Evolutionary conservation across 1,140 invertebrate species (phyloP).

Genomic region (Hypsibius dujardini): DNA sequence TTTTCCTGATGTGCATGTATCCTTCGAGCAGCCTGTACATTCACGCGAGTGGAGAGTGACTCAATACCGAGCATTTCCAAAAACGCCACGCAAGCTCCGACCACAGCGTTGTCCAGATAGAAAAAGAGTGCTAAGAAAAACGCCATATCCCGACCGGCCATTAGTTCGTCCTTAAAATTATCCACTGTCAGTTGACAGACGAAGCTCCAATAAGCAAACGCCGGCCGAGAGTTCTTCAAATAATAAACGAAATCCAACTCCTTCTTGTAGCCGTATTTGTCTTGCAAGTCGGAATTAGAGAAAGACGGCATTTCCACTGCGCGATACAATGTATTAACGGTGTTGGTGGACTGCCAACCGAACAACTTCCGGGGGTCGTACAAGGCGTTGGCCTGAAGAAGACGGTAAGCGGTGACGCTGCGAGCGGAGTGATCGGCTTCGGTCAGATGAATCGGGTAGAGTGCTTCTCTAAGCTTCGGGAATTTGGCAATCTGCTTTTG

Average conservation of each 20-base stretch:
- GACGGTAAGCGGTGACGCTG: not conserved
- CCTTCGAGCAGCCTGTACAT: not conserved
- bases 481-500: not conserved
- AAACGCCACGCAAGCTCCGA: not conserved
- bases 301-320: not conserved
- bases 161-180: not conserved
- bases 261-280: slow-evolving; percentile 6
- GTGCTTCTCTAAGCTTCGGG: not conserved
- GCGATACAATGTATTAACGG: not conserved
- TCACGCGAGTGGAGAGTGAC: not conserved
- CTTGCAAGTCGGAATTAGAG: not conserved
- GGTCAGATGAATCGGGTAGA: not conserved
- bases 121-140: not conserved
- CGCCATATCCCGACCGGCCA: not conserved
- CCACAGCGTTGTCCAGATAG: not conserved
- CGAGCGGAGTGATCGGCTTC: not conserved
- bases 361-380: not conserved
- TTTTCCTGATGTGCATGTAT: not conserved
- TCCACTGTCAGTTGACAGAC: not conserved
- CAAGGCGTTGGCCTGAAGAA: not conserved
- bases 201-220: slow-evolving; percentile 8
- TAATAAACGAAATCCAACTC: slow-evolving; percentile 8
- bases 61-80: not conserved
- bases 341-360: slow-evolving; percentile 10
- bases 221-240: slow-evolving; percentile 6